Evolutionary conservation across 92 coral and sea anemone species (phyloP), one percentile per base, ranked within the genome.

Genomic region (Epizoanthus rinbou): DNA sequence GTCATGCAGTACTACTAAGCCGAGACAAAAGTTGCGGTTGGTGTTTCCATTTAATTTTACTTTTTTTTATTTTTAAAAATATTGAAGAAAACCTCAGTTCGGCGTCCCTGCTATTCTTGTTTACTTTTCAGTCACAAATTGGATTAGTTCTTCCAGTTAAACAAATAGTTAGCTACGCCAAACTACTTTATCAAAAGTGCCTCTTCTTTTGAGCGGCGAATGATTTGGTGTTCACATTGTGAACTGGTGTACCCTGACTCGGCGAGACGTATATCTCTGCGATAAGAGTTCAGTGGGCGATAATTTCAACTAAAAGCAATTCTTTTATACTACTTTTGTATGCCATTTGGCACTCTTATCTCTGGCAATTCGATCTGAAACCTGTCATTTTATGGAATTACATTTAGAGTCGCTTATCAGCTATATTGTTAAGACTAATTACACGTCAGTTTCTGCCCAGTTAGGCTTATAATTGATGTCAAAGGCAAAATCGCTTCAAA

Each of bases 351-450:
- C 35, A 8, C 23, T 56, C 57, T 78, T 62, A 78, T 78, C 82
- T 60, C 18, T 41, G 3, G 69, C 70, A 37, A 21, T 78, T 78
- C 82, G 64, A 78, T 62, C 69, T 62, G 35, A 78, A 78, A 59
- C 71, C 58, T 62, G 82, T 78, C 82, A 78, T 69, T 62, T 62
- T 60, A 35, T 18, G 64, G 47, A 78, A 78, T 78, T 78, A 71
- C 71, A 62, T 60, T 57, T 62, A 78, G 71, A 62, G 69, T 60
- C 71, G 71, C 82, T 78, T 78, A 78, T 78, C 82, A 57, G 70
- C n/a, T 39, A 69, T 60, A 60, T 62, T 62, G 82, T 78, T 60
- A 33, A 10, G 22, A 78, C 70, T 78, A 78, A 78, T 78, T 78
- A 60, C 64, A 59, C 71, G 45, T 65, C 59, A 59, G 71, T 76